Percentiles rank a stretch among this genome's conserved stretches.
Evolutionary conservation across 1,140 invertebrate genomes (phyloP).

Genomic region (Cydia strobilella): DNA sequence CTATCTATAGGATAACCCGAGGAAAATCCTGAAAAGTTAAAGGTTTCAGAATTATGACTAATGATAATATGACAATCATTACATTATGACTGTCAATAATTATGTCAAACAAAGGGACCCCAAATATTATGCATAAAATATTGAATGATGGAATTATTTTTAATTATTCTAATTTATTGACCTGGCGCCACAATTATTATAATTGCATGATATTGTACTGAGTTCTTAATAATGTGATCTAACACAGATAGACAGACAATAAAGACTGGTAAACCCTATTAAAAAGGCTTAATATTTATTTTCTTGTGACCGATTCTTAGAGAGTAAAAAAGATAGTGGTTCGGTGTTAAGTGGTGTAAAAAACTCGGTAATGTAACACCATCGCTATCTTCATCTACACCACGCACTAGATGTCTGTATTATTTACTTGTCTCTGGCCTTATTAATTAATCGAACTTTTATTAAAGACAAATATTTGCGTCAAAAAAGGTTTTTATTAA

Average conservation of each 20-base stretch:
- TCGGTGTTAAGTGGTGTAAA: neutral
- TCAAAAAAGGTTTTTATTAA: neutral
- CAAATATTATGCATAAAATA: constrained; percentile 1
- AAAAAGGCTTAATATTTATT: neutral
- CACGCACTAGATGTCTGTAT: neutral
- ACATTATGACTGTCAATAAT: too few relatives aligned
- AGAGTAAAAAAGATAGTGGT: neutral
- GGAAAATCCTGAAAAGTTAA: too few relatives aligned
- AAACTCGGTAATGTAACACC: neutral
- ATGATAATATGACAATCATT: too few relatives aligned
- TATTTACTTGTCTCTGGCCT: neutral
- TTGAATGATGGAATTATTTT: neutral
- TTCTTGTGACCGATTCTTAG: neutral
- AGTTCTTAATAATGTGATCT: neutral
- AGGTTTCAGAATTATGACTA: too few relatives aligned
- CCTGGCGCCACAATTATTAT: neutral
- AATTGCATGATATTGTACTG: constrained; percentile 2
- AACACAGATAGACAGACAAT: neutral
- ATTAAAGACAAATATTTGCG: neutral
- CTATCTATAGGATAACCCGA: too few relatives aligned
- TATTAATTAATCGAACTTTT: constrained; percentile 1
- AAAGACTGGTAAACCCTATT: neutral
- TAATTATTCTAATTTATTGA: neutral
- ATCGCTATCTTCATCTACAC: too few relatives aligned
- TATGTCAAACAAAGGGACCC: too few relatives aligned